Conservation (phyloP, 92 coral and sea anemone species). For the Heteractis magnifica region DNA sequence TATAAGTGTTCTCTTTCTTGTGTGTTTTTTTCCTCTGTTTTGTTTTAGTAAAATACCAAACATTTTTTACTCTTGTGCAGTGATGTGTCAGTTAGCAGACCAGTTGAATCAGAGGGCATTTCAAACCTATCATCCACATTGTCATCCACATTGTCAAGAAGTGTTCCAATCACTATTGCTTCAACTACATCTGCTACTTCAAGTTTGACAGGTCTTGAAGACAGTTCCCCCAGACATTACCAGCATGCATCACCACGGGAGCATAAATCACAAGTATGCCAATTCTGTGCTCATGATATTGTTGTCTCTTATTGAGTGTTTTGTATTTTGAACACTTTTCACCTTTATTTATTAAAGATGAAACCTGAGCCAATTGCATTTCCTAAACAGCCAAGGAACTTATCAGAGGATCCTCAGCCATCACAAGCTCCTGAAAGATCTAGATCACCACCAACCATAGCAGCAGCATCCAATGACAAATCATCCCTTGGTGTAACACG, state of each 20-base stretch:
- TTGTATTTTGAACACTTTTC: neutral
- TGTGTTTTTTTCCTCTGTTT: too few relatives aligned
- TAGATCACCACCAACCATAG: slow-evolving; percentile 43
- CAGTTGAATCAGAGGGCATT: slow-evolving; percentile 12
- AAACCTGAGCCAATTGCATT: slow-evolving; percentile 40
- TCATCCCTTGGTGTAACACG: slow-evolving; percentile 35
- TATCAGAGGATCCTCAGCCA: slow-evolving; percentile 47
- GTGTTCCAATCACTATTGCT: slow-evolving; percentile 68
- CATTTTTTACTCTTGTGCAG: neutral
- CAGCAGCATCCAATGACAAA: slow-evolving; percentile 10
- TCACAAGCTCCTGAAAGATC: slow-evolving; percentile 23
- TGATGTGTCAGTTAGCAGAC: neutral
- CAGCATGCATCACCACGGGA: slow-evolving; percentile 75
- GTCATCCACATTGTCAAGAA: slow-evolving; percentile 57
- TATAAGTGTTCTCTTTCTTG: neutral
- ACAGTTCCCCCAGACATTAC: slow-evolving; percentile 76
- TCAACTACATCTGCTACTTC: slow-evolving; percentile 73
- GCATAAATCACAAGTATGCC: slow-evolving; percentile 56
- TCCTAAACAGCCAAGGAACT: slow-evolving; percentile 50
- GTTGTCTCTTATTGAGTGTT: neutral
- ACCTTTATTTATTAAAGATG: neutral
- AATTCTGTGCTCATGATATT: neutral
- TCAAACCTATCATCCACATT: slow-evolving; percentile 43
- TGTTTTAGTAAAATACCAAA: too few relatives aligned
- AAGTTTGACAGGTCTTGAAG: slow-evolving; percentile 70